Percentiles rank a stretch among this genome's conserved stretches.
Conservation (phyloP, 2,113 vertebrate species). For the Ctenodactylus gundi region DNA sequence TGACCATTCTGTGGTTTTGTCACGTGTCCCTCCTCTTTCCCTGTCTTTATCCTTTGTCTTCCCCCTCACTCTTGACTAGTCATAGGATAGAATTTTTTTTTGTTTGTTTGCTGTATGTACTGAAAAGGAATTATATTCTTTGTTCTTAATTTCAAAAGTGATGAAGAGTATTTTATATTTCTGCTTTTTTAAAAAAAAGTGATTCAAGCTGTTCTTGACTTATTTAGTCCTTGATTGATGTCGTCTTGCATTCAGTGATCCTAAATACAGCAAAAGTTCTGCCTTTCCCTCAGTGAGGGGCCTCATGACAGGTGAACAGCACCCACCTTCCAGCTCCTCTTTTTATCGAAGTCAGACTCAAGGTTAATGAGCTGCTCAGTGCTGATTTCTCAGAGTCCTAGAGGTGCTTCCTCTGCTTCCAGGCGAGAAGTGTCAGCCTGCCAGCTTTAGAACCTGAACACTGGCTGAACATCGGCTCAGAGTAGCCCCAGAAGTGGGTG, state of each 20-base stretch:
- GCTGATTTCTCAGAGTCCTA: not conserved
- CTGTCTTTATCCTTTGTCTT: not conserved
- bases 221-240: conserved; percentile 37
- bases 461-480: not conserved
- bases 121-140: conserved; percentile 56
- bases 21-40: not conserved
- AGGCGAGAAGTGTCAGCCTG: not conserved
- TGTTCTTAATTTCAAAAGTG: conserved; percentile 51
- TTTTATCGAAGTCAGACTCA: not conserved
- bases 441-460: not conserved
- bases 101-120: conserved; percentile 37
- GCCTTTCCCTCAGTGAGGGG: not conserved
- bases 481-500: not conserved
- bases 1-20: not conserved
- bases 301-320: not conserved
- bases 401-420: not conserved
- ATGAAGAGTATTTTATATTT: conserved; percentile 22
- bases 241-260: conserved; percentile 39
- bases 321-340: not conserved
- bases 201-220: conserved; percentile 45
- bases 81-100: not conserved
- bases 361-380: not conserved
- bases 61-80: not conserved
- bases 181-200: conserved; percentile 42
- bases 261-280: not conserved